Conservation (phyloP, 2,888 invertebrate genomes). For the Diabrotica balteata region DNA sequence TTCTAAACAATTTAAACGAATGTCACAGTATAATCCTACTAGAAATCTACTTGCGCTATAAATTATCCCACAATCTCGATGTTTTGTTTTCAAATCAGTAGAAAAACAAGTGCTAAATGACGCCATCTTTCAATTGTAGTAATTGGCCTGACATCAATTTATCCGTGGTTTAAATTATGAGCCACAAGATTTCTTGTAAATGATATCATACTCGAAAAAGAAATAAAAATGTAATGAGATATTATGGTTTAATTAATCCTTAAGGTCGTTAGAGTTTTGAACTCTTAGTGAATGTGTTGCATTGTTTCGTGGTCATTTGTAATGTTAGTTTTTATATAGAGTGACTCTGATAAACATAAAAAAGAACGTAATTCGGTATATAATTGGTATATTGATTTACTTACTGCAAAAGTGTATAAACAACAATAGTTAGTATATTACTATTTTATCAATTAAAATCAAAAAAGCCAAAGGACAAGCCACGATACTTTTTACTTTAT, state of each 20-base stretch:
- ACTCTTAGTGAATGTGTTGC: neutral
- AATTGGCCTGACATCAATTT: slow-evolving; percentile 4
- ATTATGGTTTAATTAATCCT: slow-evolving; percentile 6
- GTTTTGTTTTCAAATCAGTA: neutral
- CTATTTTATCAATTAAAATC: no score
- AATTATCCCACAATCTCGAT: neutral
- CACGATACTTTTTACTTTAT: no score
- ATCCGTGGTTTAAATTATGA: neutral
- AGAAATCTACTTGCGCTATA: no score
- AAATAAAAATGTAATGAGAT: neutral
- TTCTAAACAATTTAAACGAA: no score
- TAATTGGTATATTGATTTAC: no score
- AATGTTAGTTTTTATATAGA: neutral
- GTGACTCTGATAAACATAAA: no score
- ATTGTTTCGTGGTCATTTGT: neutral
- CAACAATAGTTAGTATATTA: no score
- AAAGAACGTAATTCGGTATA: no score
- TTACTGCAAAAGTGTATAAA: no score
- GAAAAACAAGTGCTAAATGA: slow-evolving; percentile 2
- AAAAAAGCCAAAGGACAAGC: no score
- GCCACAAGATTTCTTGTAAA: slow-evolving; percentile 3
- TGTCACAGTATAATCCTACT: neutral
- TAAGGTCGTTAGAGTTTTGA: slow-evolving; percentile 8
- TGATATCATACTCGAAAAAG: neutral
- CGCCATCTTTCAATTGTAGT: slow-evolving; percentile 1